A percentile compares a stretch with the other conserved stretches of the same genome.
Conservation (phyloP, 53 echinoderm and acorn worm genomes). For the Astropecten irregularis region DNA sequence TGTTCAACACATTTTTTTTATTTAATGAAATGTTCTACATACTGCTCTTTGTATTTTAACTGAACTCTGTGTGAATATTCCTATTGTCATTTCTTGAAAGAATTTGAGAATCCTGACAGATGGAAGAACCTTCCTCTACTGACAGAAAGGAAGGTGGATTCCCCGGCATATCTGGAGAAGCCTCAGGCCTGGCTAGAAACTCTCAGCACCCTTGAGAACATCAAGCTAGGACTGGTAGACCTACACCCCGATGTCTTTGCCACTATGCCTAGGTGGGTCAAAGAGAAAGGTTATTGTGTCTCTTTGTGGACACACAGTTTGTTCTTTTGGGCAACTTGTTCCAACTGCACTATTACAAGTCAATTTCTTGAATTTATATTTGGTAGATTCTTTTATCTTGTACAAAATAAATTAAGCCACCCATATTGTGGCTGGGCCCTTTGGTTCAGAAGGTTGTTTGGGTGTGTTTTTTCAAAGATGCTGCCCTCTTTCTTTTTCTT, state of each 20-base stretch:
- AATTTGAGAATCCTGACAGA: slow-evolving; percentile 16
- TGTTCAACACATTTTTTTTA: no score
- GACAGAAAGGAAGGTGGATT: slow-evolving; percentile 50
- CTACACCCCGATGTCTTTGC: slow-evolving; percentile 98
- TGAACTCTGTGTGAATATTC: background rate
- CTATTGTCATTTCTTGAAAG: background rate
- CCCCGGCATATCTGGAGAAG: slow-evolving; percentile 60
- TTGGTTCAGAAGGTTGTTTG: no score
- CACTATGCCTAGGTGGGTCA: slow-evolving; percentile 81
- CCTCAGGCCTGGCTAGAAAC: slow-evolving; percentile 97
- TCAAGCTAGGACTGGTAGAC: slow-evolving; percentile 86
- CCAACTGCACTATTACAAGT: no score
- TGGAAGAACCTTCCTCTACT: slow-evolving; percentile 63
- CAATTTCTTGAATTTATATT: no score
- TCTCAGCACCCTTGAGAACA: slow-evolving; percentile 73
- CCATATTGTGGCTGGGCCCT: no score
- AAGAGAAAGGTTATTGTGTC: background rate
- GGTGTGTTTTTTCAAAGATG: no score
- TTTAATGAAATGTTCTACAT: background rate
- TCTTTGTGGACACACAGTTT: background rate
- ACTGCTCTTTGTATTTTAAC: background rate
- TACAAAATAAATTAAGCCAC: no score
- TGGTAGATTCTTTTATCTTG: no score
- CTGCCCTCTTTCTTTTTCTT: no score
- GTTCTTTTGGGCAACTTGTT: background rate